Evolutionary conservation across 2,888 invertebrate genomes (phyloP).

Genomic region (Bruchidius siliquastri): DNA sequence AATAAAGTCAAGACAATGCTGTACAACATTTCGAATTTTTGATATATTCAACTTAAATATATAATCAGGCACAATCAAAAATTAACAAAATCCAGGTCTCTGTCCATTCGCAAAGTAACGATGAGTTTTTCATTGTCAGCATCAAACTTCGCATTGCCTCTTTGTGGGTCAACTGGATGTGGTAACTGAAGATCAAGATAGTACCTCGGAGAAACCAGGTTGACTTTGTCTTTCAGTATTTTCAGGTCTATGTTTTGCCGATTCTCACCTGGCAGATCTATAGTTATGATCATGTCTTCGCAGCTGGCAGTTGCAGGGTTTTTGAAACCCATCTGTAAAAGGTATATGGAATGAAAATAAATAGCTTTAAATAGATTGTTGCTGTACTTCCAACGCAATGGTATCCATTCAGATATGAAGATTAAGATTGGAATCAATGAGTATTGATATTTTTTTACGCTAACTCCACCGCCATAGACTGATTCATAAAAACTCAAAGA

Average conservation of each 20-base stretch:
- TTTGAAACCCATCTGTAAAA: constrained; percentile 37
- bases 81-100: constrained; percentile 84
- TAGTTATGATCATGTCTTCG: constrained; percentile 77
- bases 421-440: no score
- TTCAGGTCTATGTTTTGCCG: constrained; percentile 71
- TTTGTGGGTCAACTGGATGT: constrained; percentile 76
- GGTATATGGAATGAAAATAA: no score
- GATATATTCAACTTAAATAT: not conserved
- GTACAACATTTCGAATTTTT: not conserved
- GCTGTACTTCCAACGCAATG: no score
- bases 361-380: no score
- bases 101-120: constrained; percentile 66
- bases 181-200: constrained; percentile 72
- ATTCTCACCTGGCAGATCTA: constrained; percentile 72
- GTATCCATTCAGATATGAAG: no score
- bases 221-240: constrained; percentile 58
- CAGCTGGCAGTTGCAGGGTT: constrained; percentile 35
- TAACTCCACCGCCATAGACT: no score
- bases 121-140: constrained; percentile 59
- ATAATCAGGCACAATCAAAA: constrained; percentile 54
- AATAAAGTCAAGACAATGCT: no score
- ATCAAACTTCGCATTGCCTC: constrained; percentile 78
- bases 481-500: no score
- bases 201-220: constrained; percentile 61
- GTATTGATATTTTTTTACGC: no score